Percentiles rank a stretch among this genome's conserved stretches.
These are phyloP conservation scores for Apostichopus japonicus DNA, from an alignment of 35 echinoderm and acorn worm genomes.

Conservation along the genomic window DNA sequence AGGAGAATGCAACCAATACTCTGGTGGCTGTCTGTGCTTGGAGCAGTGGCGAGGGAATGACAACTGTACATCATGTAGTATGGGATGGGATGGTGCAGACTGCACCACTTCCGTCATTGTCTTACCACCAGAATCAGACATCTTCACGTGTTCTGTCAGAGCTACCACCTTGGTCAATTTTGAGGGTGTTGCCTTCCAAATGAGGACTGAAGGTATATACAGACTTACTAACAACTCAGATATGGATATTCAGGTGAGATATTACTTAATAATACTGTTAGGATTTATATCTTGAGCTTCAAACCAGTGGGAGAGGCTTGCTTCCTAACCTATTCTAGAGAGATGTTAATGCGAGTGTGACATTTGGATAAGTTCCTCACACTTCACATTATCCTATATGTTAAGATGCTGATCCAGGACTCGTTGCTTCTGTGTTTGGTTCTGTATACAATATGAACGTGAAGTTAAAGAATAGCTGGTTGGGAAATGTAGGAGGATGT, in stretches of 20 bases:
- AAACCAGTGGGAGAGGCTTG: too few relatives aligned
- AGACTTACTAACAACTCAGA: slow-evolving; percentile 56
- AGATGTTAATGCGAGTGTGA: too few relatives aligned
- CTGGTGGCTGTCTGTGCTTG: slow-evolving; percentile 68
- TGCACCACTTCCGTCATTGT: slow-evolving; percentile 54
- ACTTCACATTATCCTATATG: too few relatives aligned
- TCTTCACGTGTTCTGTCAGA: slow-evolving; percentile 62
- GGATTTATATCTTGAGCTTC: not conserved
- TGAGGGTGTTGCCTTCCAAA: slow-evolving; percentile 46
- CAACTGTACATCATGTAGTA: slow-evolving; percentile 63
- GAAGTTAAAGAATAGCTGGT: too few relatives aligned
- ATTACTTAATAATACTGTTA: not conserved
- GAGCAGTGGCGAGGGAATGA: slow-evolving; percentile 71
- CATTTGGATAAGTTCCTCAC: too few relatives aligned
- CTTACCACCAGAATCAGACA: slow-evolving; percentile 36
- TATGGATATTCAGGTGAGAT: slow-evolving; percentile 72
- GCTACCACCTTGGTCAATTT: slow-evolving; percentile 56
- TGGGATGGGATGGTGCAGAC: slow-evolving; percentile 73
- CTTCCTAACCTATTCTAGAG: too few relatives aligned
- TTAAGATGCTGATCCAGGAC: too few relatives aligned
- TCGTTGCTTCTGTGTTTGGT: too few relatives aligned
- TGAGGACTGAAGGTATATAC: slow-evolving; percentile 57
- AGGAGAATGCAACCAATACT: slow-evolving; percentile 61
- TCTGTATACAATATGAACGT: too few relatives aligned
- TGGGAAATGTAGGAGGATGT: too few relatives aligned